These are phyloP conservation scores for Campylomormyrus numenius DNA, from an alignment of 2,113 vertebrate genomes.

Conservation along the genomic window DNA sequence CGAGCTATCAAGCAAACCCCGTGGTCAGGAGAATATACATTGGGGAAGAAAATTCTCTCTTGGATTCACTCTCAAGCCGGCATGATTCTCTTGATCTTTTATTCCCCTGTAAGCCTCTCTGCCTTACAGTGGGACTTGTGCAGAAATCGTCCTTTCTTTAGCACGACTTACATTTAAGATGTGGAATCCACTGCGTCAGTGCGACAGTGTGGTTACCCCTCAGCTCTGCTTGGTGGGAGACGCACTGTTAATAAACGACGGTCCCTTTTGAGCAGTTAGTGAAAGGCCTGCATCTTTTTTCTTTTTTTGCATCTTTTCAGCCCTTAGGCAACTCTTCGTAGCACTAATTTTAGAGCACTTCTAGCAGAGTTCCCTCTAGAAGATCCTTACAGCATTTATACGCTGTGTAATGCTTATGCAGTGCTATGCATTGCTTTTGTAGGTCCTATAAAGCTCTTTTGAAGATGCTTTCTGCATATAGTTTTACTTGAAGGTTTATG, in stretches of 20 bases:
- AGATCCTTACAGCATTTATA: not conserved
- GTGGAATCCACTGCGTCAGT: not conserved
- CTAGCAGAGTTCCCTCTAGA: not conserved
- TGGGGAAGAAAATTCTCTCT: slow-evolving; percentile 10
- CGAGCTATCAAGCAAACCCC: not conserved
- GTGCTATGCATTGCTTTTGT: not conserved
- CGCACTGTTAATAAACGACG: not conserved
- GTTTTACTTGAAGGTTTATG: not conserved
- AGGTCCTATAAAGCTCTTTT: not conserved
- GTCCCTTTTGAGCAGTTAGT: not conserved
- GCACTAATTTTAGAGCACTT: not conserved
- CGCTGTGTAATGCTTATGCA: not conserved
- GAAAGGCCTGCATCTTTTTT: not conserved
- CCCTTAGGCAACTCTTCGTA: not conserved
- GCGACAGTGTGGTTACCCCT: not conserved
- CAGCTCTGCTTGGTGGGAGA: not conserved
- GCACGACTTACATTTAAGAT: not conserved
- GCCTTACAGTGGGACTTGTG: not conserved
- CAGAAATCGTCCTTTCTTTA: not conserved
- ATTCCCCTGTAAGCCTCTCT: not conserved
- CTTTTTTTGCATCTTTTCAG: not conserved
- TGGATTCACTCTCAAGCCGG: not conserved
- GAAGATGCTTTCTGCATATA: not conserved
- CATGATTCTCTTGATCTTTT: not conserved
- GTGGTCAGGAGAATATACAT: slow-evolving; percentile 1